Evolutionary conservation across 2,888 invertebrate species (phyloP).

Genomic region (Cordilura impudica): DNA sequence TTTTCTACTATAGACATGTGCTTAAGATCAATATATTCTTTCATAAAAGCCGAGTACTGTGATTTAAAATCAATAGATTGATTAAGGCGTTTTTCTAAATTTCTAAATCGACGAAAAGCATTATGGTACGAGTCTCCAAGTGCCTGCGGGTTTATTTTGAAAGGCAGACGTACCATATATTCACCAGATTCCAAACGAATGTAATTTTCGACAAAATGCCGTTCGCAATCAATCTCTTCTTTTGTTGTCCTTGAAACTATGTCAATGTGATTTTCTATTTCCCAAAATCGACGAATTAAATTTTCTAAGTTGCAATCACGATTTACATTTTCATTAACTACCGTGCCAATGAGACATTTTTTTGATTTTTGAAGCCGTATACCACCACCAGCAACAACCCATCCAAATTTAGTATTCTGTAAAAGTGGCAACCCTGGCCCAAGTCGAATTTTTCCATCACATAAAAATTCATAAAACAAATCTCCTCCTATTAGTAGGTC

Average conservation of each 20-base stretch:
- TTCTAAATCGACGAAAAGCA: conserved; percentile 30
- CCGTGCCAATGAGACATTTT: background rate
- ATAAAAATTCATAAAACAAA: conserved; percentile 50
- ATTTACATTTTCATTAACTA: background rate
- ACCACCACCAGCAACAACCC: conserved; percentile 53
- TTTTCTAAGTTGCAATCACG: background rate
- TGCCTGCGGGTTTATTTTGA: background rate
- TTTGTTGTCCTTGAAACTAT: background rate
- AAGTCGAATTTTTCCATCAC: conserved; percentile 32
- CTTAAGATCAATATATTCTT: background rate
- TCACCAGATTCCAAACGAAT: conserved; percentile 33
- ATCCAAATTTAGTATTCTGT: conserved; percentile 59
- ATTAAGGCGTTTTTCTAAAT: conserved; percentile 29
- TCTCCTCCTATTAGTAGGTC: conserved; percentile 50
- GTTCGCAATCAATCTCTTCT: conserved; percentile 53
- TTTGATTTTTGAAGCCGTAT: background rate
- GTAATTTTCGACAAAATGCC: conserved; percentile 41
- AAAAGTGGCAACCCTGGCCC: conserved; percentile 41
- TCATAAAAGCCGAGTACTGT: conserved; percentile 31
- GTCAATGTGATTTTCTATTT: conserved; percentile 23
- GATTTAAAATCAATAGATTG: conserved; percentile 17
- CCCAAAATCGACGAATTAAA: conserved; percentile 31
- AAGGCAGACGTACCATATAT: conserved; percentile 50
- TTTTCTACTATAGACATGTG: conserved; percentile 28
- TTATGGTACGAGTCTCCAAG: conserved; percentile 46